phyloP scores from a whole-genome alignment of 2,797 vertebrate species.

The Acropternis orthonyx region DNA sequence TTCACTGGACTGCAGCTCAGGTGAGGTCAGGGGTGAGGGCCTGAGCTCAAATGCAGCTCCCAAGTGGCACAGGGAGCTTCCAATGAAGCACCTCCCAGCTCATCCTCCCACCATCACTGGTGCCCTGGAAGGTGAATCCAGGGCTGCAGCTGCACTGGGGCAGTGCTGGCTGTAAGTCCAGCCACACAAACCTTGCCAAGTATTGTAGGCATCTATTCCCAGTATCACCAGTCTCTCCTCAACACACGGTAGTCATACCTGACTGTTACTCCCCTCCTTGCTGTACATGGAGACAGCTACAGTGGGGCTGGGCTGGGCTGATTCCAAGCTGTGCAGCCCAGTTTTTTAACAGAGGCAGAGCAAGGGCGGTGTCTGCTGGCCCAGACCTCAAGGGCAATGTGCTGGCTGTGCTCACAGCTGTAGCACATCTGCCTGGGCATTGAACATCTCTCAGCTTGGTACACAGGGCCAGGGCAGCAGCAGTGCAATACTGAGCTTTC shows the following conservation, averaged over 20 bases:
- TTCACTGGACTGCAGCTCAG: not conserved
- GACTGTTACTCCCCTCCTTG: not conserved
- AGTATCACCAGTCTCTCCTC: not conserved
- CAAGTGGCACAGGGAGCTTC: not conserved
- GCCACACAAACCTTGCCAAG: not conserved
- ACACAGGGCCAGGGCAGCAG: not conserved
- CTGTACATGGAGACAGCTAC: not conserved
- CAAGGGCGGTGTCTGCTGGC: not conserved
- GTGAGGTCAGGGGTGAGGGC: not conserved
- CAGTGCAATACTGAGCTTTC: not conserved
- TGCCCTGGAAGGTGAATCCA: not conserved
- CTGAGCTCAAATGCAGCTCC: not conserved
- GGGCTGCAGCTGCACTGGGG: not conserved
- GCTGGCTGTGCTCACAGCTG: not conserved
- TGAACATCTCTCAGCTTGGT: not conserved
- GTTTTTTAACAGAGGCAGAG: not conserved
- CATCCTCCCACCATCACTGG: not conserved
- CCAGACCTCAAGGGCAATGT: not conserved
- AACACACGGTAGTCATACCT: not conserved
- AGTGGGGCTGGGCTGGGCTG: not conserved
- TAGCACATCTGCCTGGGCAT: not conserved
- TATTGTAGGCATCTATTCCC: not conserved
- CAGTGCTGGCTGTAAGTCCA: not conserved
- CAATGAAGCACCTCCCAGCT: not conserved
- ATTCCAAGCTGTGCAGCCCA: not conserved